A percentile compares a stretch with the other conserved stretches of the same genome.
Conservation (phyloP, 2,113 vertebrate species). For the Petrocephalus zakoni region DNA sequence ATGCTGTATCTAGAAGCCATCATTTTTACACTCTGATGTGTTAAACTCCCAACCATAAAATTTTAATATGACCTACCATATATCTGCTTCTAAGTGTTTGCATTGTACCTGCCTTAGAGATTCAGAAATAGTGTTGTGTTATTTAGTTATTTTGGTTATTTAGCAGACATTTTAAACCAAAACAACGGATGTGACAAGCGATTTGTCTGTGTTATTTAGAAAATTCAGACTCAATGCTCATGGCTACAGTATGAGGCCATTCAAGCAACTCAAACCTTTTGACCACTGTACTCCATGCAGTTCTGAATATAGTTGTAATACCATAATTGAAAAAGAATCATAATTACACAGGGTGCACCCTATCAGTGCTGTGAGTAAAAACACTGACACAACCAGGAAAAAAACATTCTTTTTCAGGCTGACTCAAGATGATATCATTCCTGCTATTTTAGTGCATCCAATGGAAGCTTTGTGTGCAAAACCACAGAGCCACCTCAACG, state of each 20-base stretch:
- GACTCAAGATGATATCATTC: conserved; percentile 14
- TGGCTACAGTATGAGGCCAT: background rate
- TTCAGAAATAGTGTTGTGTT: background rate
- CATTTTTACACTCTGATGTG: background rate
- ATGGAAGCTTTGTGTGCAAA: conserved; percentile 15
- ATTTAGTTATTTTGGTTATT: background rate
- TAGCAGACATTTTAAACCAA: background rate
- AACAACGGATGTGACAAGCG: background rate
- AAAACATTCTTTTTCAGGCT: conserved; percentile 8
- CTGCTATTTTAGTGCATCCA: background rate
- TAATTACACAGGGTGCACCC: background rate
- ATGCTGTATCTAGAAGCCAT: background rate
- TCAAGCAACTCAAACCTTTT: background rate
- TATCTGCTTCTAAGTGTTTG: background rate
- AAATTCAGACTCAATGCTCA: background rate
- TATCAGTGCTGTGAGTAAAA: conserved; percentile 1
- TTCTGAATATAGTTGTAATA: too few relatives aligned
- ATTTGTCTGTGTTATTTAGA: background rate
- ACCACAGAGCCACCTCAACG: background rate
- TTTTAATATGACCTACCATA: background rate
- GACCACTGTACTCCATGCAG: background rate
- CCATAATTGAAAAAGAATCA: background rate
- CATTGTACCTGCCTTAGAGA: background rate
- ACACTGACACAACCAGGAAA: background rate
- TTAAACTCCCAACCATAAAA: conserved; percentile 1